Evolutionary conservation across 2,113 vertebrate species (phyloP), one percentile per base, ranked within the genome.

Genomic region (Mesembrinibis cayennensis): DNA sequence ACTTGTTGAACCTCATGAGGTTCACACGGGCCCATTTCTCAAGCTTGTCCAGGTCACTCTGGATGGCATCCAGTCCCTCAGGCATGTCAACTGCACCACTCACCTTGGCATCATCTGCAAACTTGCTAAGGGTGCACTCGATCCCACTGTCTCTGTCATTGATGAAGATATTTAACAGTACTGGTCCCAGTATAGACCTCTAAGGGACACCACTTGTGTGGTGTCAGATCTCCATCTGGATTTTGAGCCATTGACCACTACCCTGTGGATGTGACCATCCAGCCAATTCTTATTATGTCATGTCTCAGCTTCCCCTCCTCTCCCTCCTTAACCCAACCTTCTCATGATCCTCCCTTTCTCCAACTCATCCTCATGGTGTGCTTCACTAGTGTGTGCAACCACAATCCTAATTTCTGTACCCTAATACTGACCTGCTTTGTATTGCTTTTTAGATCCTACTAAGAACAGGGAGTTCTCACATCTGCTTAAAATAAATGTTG

Each of bases 81-180:
- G n/a, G 8, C 1, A 0, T 21, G 8, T 53, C 30, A 69, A 1
- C 27, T 3, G 1, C 25, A 50, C 12, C 22, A 30, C 42, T 62
- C 52, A 67, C 25, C 27, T 55, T 65, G 7, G 7, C 8, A 5
- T 49, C 3, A 6, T 19, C 27, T 17, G 40, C 25, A 74, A 34
- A 36, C 5, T 49, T 79, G 20, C 21, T 50, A 29, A 65, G 44
- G 12, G 20, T 69, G 4, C 1, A 0, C 16, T 49, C 5, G 4
- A 53, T 55, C 13, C 9, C 7, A 22, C 19, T 50, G 4, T 3
- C 19, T 50, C 4, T 3, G 16, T 32, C 27, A 61, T 0, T 55
- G n/a, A 61, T n/a, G 32, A 42, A 78, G 40, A 29, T 50, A 32
- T 44, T 53, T 19, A 70, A 29, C 44, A 74, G 18, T 26, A 14